Percentiles rank a stretch among this genome's conserved stretches.
Conservation (phyloP, 1,140 invertebrate species). For the Drosophila bocki region DNA sequence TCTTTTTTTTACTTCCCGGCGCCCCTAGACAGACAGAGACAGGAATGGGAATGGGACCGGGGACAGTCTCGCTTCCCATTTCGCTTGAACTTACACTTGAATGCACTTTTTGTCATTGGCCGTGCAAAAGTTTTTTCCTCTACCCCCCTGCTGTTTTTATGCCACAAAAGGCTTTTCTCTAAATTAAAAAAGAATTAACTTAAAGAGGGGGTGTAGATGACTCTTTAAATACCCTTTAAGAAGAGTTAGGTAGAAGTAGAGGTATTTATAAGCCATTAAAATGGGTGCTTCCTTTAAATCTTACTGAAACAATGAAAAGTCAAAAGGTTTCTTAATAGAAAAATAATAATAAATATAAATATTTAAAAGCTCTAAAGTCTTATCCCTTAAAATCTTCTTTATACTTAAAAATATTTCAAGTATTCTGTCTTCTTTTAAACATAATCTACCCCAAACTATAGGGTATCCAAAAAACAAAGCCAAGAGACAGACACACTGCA, state of each 20-base stretch:
- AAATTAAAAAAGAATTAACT: constrained; percentile 49
- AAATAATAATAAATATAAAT: no score
- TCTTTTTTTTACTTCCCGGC: background rate
- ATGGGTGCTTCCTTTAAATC: no score
- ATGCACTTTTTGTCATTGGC: constrained; percentile 65
- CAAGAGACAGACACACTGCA: no score
- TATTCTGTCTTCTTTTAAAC: no score
- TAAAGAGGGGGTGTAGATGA: background rate
- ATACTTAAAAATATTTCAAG: no score
- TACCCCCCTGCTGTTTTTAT: background rate
- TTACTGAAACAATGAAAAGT: no score
- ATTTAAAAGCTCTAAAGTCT: no score
- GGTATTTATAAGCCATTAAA: no score
- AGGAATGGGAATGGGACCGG: background rate
- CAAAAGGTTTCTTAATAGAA: no score
- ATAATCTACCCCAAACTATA: background rate
- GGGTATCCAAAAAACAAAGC: constrained; percentile 3
- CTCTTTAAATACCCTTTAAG: constrained; percentile 3
- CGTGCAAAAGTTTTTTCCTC: constrained; percentile 27
- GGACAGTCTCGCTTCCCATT: constrained; percentile 6
- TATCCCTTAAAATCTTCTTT: no score
- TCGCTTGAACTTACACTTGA: constrained; percentile 59
- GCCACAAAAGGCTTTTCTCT: constrained; percentile 59
- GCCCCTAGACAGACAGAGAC: background rate
- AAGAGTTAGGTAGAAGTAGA: no score